Percentiles rank a stretch among this genome's conserved stretches.
These are phyloP conservation scores for Aspiorhynchus laticeps DNA, from an alignment of 2,113 vertebrate genomes.

Conservation along the genomic window DNA sequence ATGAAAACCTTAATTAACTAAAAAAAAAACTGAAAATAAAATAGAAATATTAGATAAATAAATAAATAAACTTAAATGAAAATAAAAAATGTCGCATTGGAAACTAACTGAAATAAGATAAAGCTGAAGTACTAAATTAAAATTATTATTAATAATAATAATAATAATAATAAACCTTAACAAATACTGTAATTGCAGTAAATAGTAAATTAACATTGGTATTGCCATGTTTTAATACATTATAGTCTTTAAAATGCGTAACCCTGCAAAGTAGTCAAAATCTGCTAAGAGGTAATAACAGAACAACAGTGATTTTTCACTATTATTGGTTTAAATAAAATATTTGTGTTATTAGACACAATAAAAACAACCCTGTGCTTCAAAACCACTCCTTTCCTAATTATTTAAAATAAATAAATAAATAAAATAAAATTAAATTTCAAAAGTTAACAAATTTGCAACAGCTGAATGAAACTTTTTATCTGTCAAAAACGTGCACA, in stretches of 20 bases:
- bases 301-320: neutral
- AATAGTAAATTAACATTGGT: neutral
- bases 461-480: neutral
- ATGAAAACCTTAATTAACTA: too few relatives aligned
- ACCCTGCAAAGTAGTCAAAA: neutral
- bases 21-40: too few relatives aligned
- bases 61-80: too few relatives aligned
- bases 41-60: too few relatives aligned
- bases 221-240: too few relatives aligned
- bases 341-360: neutral
- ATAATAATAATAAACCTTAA: too few relatives aligned
- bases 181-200: neutral
- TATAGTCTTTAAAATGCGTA: neutral
- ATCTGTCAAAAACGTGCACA: too few relatives aligned
- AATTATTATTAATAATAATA: too few relatives aligned
- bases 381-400: neutral
- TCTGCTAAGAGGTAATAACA: neutral
- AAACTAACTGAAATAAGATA: too few relatives aligned
- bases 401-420: neutral
- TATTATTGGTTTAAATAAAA: neutral
- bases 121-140: too few relatives aligned
- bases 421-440: neutral
- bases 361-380: neutral
- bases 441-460: neutral
- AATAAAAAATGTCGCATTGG: too few relatives aligned